Percentiles rank a stretch among this genome's conserved stretches.
phyloP scores from a whole-genome alignment of 92 coral and sea anemone genomes.

The Chrysogorgia sp. region DNA sequence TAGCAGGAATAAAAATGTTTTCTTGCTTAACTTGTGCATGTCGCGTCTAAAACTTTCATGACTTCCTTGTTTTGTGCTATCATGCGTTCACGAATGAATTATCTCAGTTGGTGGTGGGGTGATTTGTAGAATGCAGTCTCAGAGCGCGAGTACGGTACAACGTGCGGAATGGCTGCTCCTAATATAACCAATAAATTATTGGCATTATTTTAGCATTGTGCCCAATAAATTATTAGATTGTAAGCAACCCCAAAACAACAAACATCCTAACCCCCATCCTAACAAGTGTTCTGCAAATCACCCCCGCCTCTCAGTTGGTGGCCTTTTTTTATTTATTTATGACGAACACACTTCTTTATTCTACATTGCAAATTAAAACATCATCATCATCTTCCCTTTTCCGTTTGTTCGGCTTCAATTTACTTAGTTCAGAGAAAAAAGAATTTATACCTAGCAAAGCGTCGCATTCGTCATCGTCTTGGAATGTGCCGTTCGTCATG shows the following conservation, averaged over 20 bases:
- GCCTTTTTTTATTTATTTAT: background rate
- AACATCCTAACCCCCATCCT: too few relatives aligned
- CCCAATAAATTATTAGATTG: too few relatives aligned
- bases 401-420: conserved; percentile 35
- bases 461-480: conserved; percentile 74
- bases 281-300: too few relatives aligned
- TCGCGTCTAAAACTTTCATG: background rate
- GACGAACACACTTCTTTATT: background rate
- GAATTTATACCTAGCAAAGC: conserved; percentile 91
- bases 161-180: too few relatives aligned
- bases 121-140: too few relatives aligned
- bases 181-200: too few relatives aligned
- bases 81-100: background rate
- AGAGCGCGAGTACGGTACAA: too few relatives aligned
- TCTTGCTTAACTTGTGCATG: background rate
- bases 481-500: conserved; percentile 79
- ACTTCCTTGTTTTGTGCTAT: background rate
- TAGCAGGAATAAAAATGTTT: background rate
- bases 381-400: conserved; percentile 31
- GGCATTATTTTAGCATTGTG: too few relatives aligned
- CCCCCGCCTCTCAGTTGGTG: too few relatives aligned
- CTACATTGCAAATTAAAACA: too few relatives aligned
- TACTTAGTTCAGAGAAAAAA: conserved; percentile 86
- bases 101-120: conserved; percentile 27
- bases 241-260: too few relatives aligned